Evolutionary conservation across 2,113 vertebrate genomes (phyloP).

Genomic region (Orcinus orca): DNA sequence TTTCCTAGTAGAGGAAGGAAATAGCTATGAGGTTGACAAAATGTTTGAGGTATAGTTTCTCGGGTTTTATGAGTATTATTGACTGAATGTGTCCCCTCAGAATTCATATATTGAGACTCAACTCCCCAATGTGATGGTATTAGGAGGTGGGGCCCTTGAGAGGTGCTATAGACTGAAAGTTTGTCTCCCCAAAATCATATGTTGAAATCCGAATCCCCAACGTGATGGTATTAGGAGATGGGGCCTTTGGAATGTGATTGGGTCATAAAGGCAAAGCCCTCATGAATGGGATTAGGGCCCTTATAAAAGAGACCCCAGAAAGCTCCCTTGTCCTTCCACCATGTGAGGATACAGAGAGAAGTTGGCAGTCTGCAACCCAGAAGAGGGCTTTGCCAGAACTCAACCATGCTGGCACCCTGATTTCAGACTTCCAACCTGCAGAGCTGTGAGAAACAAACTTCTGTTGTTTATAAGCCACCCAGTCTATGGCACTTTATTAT

Average conservation of each 20-base stretch:
- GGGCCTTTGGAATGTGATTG: not conserved
- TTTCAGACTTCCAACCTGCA: not conserved
- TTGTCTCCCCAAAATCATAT: not conserved
- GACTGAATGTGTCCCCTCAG: not conserved
- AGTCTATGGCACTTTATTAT: not conserved
- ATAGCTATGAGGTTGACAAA: not conserved
- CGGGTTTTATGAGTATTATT: not conserved
- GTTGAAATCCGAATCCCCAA: not conserved
- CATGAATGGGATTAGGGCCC: not conserved
- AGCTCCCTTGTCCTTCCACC: not conserved
- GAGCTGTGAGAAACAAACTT: not conserved
- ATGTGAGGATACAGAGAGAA: not conserved
- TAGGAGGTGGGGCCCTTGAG: not conserved
- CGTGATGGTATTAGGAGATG: not conserved
- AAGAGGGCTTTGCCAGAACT: not conserved
- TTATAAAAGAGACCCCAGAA: not conserved
- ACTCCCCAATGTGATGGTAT: not conserved
- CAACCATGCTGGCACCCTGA: too few relatives aligned
- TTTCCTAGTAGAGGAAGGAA: not conserved
- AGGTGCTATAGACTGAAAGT: not conserved
- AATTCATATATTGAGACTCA: not conserved
- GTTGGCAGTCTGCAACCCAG: not conserved
- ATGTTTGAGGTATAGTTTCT: not conserved
- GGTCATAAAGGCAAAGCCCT: not conserved
- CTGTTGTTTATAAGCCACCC: not conserved